phyloP scores from a whole-genome alignment of 1,140 invertebrate species.

The Drosophila bifasciata region DNA sequence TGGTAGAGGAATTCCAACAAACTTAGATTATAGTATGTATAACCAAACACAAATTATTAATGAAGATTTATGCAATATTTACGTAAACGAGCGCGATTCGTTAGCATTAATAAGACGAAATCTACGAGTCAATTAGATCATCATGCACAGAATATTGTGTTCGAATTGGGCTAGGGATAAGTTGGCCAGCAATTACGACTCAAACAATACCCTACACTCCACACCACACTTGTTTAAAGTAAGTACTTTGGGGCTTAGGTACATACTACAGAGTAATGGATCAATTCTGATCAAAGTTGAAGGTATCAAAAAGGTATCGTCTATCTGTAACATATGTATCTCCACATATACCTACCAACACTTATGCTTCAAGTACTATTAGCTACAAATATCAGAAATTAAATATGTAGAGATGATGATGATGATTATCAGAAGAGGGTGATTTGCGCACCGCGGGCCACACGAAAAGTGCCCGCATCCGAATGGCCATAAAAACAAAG shows the following conservation, averaged over 20 bases:
- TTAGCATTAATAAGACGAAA: constrained; percentile 40
- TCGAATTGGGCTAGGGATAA: too few relatives aligned
- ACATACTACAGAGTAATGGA: too few relatives aligned
- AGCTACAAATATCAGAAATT: constrained; percentile 65
- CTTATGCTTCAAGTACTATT: constrained; percentile 42
- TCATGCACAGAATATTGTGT: constrained; percentile 20
- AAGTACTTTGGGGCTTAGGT: too few relatives aligned
- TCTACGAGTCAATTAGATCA: constrained; percentile 45
- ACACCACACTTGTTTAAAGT: too few relatives aligned
- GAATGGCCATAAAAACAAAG: constrained; percentile 45
- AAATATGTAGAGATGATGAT: constrained; percentile 21
- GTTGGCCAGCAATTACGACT: too few relatives aligned
- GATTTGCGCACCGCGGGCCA: too few relatives aligned
- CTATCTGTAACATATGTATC: constrained; percentile 12
- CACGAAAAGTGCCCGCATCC: constrained; percentile 27
- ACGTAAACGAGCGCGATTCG: constrained; percentile 23
- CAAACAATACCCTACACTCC: neutral
- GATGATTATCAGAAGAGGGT: constrained; percentile 32
- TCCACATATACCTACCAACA: constrained; percentile 26
- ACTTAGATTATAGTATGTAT: too few relatives aligned
- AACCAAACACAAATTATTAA: constrained; percentile 32
- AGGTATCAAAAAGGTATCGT: too few relatives aligned
- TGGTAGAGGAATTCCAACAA: neutral
- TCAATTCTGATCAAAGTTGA: too few relatives aligned
- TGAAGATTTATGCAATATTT: constrained; percentile 53